Evolutionary conservation across 1,140 invertebrate species (phyloP), one percentile per base, ranked within the genome.

Genomic region (Paraescarpia echinospica): DNA sequence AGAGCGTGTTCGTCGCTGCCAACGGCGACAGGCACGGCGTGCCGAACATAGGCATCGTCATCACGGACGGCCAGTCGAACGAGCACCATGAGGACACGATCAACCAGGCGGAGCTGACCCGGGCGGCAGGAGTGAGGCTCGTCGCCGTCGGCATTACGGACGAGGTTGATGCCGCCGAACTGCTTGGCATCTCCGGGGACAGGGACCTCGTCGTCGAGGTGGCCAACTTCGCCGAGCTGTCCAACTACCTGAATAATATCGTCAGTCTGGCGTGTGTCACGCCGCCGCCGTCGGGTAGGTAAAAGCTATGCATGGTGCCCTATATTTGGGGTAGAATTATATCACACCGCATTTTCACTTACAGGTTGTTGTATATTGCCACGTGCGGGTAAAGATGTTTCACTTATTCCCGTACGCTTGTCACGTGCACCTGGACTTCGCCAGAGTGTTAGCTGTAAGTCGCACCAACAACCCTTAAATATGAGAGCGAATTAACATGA

Each of bases 11-110:
- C 48, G 1, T 33, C 34, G 9, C 59, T 33, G 88, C 27, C 31
- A 92, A 92, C 35, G 93, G 93, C 6, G 93, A 92, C 48, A 51
- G 94, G 9, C 34, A 89, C 33, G 92, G 91, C 34, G 93, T 92
- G 14, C 92, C 92, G 22, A 94, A 93, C 48, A 48, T 94, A n/a
- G 94, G 93, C 35, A 92, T 95, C n/a, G 92, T 95, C 1, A 93
- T 94, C 51, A 95, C 94, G 0, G 94, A 95, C 59, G 94, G 94
- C 8, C 22, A 90, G 33, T 94, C 94, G 12, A 93, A 95, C 93
- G 93, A 94, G 34, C 94, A 94, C 77, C 91, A 35, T 59, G 91
- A 91, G 18, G 93, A 93, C n/a, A 33, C 91, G 90, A 91, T 88
- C 33, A 51, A 51, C 48, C 34, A 93, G 41, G 92, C 92, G 6